phyloP scores from a whole-genome alignment of 1,140 invertebrate genomes.

The Apocrypta bakeri region DNA sequence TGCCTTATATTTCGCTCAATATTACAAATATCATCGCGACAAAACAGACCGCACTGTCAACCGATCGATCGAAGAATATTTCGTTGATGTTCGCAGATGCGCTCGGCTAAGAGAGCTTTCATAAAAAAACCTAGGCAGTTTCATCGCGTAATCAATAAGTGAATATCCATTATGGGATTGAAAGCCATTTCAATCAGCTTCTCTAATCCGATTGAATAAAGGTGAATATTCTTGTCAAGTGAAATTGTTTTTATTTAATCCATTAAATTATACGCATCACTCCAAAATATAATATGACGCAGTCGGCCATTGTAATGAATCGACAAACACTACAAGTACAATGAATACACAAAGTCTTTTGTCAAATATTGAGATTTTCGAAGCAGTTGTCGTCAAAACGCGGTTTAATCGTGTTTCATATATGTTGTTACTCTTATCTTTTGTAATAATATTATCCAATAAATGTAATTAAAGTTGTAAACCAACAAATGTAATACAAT shows the following conservation, averaged over 20 bases:
- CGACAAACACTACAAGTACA: no score
- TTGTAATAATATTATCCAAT: not conserved
- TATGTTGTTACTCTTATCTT: not conserved
- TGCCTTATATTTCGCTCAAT: not conserved
- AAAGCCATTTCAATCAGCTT: no score
- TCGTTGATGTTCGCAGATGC: not conserved
- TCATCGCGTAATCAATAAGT: not conserved
- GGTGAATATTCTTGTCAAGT: no score
- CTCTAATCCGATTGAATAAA: no score
- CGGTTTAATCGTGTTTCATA: not conserved
- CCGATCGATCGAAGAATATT: no score
- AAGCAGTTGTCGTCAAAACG: not conserved
- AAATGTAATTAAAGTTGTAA: not conserved
- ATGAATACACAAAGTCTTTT: no score
- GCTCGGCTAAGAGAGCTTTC: slow-evolving; percentile 40
- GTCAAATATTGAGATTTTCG: no score
- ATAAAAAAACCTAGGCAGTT: not conserved
- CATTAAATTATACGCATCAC: no score
- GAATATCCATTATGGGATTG: no score
- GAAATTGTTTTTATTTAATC: no score
- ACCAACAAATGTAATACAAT: not conserved
- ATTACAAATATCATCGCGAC: not conserved
- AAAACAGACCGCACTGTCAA: not conserved
- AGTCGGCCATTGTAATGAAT: no score
- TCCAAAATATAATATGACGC: no score